Evolutionary conservation across 1,140 invertebrate species (phyloP).

Genomic region (Popillia japonica): DNA sequence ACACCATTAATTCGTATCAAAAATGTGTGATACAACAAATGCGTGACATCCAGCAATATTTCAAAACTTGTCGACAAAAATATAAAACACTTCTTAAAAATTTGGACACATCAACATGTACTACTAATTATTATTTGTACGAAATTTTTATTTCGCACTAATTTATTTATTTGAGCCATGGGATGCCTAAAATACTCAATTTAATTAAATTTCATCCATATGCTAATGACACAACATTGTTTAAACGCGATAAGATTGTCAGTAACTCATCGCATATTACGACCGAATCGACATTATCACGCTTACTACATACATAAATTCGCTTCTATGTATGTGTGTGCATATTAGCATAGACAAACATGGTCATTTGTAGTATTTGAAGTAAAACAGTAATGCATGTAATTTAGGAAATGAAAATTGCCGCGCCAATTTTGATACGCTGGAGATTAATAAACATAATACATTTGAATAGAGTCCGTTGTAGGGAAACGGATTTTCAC

Average conservation of each 20-base stretch:
- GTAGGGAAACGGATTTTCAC: background rate
- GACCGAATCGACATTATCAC: conserved; percentile 2
- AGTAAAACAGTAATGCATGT: background rate
- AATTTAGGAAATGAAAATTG: conserved; percentile 26
- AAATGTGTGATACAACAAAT: no score
- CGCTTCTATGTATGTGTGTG: background rate
- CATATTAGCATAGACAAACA: conserved; percentile 13
- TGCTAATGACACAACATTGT: background rate
- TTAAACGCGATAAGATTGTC: conserved; percentile 24
- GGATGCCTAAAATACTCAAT: background rate
- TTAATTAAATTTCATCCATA: conserved; percentile 24
- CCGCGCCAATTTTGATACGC: background rate
- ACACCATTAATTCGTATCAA: no score
- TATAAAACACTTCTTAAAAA: background rate
- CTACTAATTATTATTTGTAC: background rate
- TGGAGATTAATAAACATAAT: conserved; percentile 16
- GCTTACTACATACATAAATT: background rate
- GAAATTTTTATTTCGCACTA: background rate
- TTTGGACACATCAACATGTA: background rate
- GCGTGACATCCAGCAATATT: background rate
- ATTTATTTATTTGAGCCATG: background rate
- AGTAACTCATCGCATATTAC: conserved; percentile 6
- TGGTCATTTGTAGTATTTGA: background rate
- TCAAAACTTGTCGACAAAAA: background rate
- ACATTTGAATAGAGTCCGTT: background rate